Evolutionary conservation across 2,888 invertebrate genomes (phyloP).

Genomic region (Fabriciana adippe): DNA sequence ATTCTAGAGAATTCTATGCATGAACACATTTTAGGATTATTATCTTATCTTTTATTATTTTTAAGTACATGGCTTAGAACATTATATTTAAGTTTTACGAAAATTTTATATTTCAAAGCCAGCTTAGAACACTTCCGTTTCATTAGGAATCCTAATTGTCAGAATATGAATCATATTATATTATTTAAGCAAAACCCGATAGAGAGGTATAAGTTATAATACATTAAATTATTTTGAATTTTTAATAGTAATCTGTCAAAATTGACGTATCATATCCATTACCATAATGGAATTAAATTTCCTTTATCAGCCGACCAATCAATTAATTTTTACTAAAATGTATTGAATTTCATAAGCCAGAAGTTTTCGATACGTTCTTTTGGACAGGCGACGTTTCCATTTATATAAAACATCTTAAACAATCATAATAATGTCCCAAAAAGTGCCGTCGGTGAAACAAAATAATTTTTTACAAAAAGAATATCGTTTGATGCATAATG

Average conservation of each 20-base stretch:
- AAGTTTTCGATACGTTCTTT: background rate
- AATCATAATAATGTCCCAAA: background rate
- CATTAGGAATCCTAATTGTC: too few species aligned
- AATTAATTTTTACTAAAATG: slow-evolving; percentile 8
- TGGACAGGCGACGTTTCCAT: background rate
- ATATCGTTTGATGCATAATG: slow-evolving; percentile 8
- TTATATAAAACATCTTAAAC: background rate
- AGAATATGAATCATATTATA: background rate
- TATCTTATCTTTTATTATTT: too few species aligned
- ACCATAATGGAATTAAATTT: slow-evolving; percentile 17
- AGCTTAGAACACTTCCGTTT: too few species aligned
- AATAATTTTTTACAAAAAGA: slow-evolving; percentile 21
- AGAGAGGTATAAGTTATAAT: background rate
- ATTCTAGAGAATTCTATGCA: background rate
- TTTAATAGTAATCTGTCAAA: slow-evolving; percentile 10
- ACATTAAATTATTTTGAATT: background rate
- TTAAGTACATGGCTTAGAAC: too few species aligned
- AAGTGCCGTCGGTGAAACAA: slow-evolving; percentile 5
- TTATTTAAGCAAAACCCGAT: background rate
- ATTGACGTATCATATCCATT: slow-evolving; percentile 13
- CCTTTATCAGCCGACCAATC: background rate
- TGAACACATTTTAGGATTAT: background rate
- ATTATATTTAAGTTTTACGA: too few species aligned
- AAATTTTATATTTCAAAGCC: too few species aligned
- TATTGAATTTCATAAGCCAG: background rate